Percentiles rank a stretch among this genome's conserved stretches.
Evolutionary conservation across 23 tunicate genomes (phyloP).

Genomic region (Ascidia mentula): DNA sequence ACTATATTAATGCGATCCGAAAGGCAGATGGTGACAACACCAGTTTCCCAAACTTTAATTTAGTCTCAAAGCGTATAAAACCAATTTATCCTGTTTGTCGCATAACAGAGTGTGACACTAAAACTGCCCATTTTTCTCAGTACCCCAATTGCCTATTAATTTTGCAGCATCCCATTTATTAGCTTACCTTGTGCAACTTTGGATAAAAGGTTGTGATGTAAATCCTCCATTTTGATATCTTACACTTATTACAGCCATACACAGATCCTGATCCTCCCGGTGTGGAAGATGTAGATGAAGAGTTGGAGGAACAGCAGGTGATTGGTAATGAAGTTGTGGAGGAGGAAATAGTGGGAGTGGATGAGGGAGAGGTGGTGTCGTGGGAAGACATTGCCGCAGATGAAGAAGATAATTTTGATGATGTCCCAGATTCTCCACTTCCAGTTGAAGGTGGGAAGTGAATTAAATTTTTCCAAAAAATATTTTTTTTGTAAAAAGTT

Average conservation of each 20-base stretch:
- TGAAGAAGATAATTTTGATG: slow-evolving; percentile 16
- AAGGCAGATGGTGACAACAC: no score
- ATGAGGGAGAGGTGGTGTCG: slow-evolving; percentile 56
- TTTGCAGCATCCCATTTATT: no score
- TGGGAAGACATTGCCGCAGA: slow-evolving; percentile 57
- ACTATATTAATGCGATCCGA: no score
- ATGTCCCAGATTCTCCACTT: neutral
- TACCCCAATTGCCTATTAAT: no score
- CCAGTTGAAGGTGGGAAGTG: slow-evolving; percentile 2
- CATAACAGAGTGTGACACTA: no score
- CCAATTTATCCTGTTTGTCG: no score
- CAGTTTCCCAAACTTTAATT: no score
- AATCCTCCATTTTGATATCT: no score
- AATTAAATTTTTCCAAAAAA: neutral
- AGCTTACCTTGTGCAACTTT: no score
- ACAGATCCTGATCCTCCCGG: neutral
- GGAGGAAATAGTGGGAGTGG: slow-evolving; percentile 57
- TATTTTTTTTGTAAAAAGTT: neutral
- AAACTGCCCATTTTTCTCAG: no score
- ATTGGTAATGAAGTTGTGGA: slow-evolving; percentile 27
- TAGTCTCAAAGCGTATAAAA: no score
- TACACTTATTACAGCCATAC: neutral
- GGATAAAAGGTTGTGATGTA: no score
- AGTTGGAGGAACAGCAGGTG: neutral
- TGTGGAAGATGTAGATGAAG: slow-evolving; percentile 8